Conservation (phyloP, 2,113 vertebrate species). For the Elgaria multicarinata region DNA sequence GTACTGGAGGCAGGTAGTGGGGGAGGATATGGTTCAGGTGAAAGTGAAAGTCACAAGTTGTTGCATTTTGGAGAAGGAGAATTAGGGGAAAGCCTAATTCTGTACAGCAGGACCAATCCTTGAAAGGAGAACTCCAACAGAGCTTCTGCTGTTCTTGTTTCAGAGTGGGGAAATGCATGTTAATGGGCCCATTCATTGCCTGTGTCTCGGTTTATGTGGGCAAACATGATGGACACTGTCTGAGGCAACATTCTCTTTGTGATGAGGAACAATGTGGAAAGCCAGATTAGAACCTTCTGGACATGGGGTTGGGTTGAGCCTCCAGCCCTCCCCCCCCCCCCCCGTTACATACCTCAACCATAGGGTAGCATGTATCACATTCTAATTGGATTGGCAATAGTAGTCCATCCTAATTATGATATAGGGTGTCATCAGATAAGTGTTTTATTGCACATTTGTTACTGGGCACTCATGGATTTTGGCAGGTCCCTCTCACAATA, state of each 20-base stretch:
- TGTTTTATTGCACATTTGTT: too few species aligned
- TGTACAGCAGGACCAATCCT: not conserved
- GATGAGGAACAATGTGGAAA: not conserved
- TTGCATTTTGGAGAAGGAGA: not conserved
- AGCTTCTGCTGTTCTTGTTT: not conserved
- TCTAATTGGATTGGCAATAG: not conserved
- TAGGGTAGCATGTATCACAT: not conserved
- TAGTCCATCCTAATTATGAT: too few species aligned
- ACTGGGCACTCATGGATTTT: too few species aligned
- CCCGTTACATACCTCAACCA: not conserved
- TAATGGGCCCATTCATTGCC: not conserved
- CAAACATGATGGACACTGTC: not conserved
- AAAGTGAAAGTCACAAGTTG: not conserved
- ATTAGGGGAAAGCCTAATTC: not conserved
- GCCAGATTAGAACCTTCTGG: not conserved
- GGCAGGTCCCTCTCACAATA: too few species aligned
- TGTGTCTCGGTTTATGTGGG: not conserved
- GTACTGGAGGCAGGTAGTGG: not conserved
- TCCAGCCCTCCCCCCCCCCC: not conserved
- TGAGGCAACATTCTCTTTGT: too few species aligned
- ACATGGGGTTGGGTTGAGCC: not conserved
- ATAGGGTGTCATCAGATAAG: too few species aligned
- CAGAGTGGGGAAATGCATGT: not conserved
- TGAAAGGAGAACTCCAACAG: not conserved
- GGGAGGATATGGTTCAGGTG: not conserved